Evolutionary conservation across 2,113 vertebrate genomes (phyloP).

Genomic region (Struthidea cinerea): DNA sequence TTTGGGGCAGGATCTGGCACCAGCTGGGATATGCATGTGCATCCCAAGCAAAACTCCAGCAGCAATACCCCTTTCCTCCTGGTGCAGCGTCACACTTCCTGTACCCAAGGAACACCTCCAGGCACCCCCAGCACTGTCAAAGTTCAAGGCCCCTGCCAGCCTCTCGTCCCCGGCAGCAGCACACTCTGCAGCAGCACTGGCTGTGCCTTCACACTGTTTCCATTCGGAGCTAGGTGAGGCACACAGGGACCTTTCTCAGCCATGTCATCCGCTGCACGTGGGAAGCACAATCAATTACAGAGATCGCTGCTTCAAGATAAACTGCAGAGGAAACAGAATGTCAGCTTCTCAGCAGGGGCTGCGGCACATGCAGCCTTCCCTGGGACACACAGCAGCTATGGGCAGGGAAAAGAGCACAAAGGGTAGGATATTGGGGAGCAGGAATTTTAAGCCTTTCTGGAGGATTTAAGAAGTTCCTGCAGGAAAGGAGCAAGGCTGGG

Average conservation of each 20-base stretch:
- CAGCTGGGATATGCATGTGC: fast-evolving
- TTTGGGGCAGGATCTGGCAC: neutral
- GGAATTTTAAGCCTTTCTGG: neutral
- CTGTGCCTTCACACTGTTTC: neutral
- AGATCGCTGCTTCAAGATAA: neutral
- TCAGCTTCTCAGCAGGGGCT: neutral
- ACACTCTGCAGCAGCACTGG: fast-evolving
- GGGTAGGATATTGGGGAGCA: fast-evolving
- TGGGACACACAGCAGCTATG: neutral
- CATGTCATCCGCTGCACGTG: neutral
- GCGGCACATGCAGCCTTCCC: neutral
- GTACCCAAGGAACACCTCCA: neutral
- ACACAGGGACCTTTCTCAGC: neutral
- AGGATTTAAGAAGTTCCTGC: neutral
- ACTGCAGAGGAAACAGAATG: neutral
- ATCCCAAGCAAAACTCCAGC: neutral
- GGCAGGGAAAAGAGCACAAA: neutral
- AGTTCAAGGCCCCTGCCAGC: neutral
- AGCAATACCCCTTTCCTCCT: neutral
- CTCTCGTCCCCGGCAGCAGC: neutral
- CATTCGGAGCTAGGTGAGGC: neutral
- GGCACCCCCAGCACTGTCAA: neutral
- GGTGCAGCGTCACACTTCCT: neutral
- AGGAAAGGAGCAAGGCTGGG: neutral
- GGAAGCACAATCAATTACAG: fast-evolving